Evolutionary conservation across 2,888 invertebrate genomes (phyloP).

Genomic region (Tetropium fuscum): DNA sequence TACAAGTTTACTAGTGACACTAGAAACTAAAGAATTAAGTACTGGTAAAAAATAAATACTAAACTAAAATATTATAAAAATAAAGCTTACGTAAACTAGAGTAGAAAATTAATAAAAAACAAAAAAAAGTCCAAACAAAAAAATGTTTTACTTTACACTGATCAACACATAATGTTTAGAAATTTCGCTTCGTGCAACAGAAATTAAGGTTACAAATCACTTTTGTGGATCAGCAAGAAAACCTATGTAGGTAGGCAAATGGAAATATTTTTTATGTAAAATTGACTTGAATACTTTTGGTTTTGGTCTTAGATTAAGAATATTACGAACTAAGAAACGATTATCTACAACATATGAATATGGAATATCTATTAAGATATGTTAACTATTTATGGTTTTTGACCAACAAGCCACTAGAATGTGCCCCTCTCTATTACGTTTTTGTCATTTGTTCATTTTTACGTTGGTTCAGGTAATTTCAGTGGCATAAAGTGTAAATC

Average conservation of each 20-base stretch:
- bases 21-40: slow-evolving; percentile 19
- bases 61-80: slow-evolving; percentile 5
- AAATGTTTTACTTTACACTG: too few relatives aligned
- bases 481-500: too few relatives aligned
- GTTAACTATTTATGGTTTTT: background rate
- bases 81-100: slow-evolving; percentile 5
- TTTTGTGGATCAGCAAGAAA: background rate
- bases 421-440: background rate
- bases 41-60: slow-evolving; percentile 26
- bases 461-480: too few relatives aligned
- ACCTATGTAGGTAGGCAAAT: too few relatives aligned
- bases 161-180: too few relatives aligned
- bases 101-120: slow-evolving; percentile 6
- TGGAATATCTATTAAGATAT: slow-evolving; percentile 7
- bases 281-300: slow-evolving; percentile 14
- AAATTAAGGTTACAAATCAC: background rate
- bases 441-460: background rate
- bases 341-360: background rate
- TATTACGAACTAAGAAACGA: background rate
- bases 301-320: slow-evolving; percentile 10
- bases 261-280: background rate
- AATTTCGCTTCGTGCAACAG: too few relatives aligned
- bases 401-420: background rate
- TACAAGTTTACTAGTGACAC: slow-evolving; percentile 12
- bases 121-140: too few relatives aligned